Evolutionary conservation across 2,113 vertebrate species (phyloP), one percentile per base, ranked within the genome.

Genomic region (Apaloderma vittatum): DNA sequence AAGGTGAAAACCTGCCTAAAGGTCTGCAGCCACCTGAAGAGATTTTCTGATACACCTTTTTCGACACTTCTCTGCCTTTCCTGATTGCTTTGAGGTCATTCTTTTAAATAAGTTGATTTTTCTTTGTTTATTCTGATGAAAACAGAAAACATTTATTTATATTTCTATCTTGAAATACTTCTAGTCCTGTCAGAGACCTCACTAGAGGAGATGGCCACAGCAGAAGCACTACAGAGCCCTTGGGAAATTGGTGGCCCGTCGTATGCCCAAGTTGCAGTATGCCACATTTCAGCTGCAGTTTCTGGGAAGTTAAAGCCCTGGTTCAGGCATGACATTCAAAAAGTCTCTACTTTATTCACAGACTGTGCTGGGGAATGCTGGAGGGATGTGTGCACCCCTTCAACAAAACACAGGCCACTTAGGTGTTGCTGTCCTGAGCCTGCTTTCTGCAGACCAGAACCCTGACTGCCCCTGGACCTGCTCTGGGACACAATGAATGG

Each of bases 401-500:
- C 51, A 40, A 4, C 7, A 37, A 26, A 37, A 36, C 29, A 46
- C n/a, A 8, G n/a, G 17, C 19, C 27, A 9, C 22, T 30, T 2
- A 2, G 27, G 32, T 43, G 17, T 1, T 45, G 43, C 36, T 66
- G 55, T n/a, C 46, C 34, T 49, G 45, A 40, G 55, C 40, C 19
- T 0, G 0, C 18, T 37, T n/a, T 61, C 62, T 68, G 46, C 68
- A 75, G 40, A 43, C 14, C 71, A 34, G 49, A 73, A 32, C 30
- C 37, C 29, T 76, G 79, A 26, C 29, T 37, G 45, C 8, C 32
- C n/a, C 24, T 23, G 52, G 45, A 54, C 30, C 75, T 89, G 30
- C 34, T 59, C 66, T 12, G 12, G 66, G 23, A 30, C 2, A 10
- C 32, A 59, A 0, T 3, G 11, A 19, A 1, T 8, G 49, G 45